Evolutionary conservation across 2,797 vertebrate genomes (phyloP).

Genomic region (Gymnothorax javanicus): DNA sequence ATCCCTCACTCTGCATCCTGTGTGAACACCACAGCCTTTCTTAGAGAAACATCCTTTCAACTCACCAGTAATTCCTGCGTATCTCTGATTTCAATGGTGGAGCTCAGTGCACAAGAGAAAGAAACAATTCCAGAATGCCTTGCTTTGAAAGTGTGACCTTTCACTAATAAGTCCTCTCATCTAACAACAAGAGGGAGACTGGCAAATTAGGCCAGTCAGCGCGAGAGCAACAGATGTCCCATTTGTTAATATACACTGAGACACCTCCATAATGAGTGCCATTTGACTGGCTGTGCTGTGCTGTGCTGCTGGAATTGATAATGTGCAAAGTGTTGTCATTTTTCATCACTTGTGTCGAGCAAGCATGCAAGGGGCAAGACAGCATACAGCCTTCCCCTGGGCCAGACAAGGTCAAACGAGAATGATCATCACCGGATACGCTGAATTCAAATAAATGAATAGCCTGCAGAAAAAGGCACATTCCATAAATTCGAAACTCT

Average conservation of each 20-base stretch:
- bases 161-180: not conserved
- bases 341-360: not conserved
- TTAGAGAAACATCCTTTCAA: not conserved
- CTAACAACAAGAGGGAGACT: not conserved
- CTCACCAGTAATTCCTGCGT: not conserved
- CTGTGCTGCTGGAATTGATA: not conserved
- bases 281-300: slow-evolving; percentile 2
- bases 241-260: slow-evolving; percentile 12
- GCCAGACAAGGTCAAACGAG: not conserved
- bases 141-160: slow-evolving; percentile 14
- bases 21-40: not conserved
- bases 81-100: not conserved
- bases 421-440: not conserved
- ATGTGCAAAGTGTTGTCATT: slow-evolving; percentile 1
- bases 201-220: not conserved
- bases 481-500: not conserved
- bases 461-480: not conserved
- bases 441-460: not conserved
- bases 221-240: slow-evolving; percentile 18
- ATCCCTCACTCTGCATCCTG: not conserved
- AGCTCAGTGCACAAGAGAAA: not conserved
- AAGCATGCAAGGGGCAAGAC: not conserved
- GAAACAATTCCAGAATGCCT: not conserved
- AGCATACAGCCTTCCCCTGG: not conserved
- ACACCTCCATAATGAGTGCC: slow-evolving; percentile 6